Evolutionary conservation across 2,888 invertebrate species (phyloP), one percentile per base, ranked within the genome.

Genomic region (Agrotis segetum): DNA sequence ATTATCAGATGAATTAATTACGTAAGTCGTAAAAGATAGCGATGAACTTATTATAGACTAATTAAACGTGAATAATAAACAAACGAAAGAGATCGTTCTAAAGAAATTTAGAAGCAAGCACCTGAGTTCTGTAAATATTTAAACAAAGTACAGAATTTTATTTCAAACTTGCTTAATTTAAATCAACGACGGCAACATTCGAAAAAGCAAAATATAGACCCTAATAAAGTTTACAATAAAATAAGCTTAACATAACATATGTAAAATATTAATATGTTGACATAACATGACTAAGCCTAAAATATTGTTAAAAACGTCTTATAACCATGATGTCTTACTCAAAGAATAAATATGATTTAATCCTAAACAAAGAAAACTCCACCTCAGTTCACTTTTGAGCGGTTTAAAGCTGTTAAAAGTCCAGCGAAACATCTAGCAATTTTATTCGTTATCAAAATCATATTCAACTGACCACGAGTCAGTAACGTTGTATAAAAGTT

Each of bases 181-280:
- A 11, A 29, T 47, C 13, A 67, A 40, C 47, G 59, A 55, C 67
- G 56, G 52, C 87, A 89, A 90, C 90, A 91, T 90, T 90, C 85
- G 81, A 88, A 90, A 92, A 92, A 93, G 89, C 89, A 92, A 92
- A 67, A 92, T 92, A 92, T 90, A 92, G 90, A 90, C 88, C 91
- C 89, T 89, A 81, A 91, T 92, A 91, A 91, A 90, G 90, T 92
- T 91, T 90, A 91, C 88, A 90, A 89, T 94, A 93, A 91, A 87
- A 94, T 92, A 93, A 85, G 85, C 92, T 93, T 79, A 79, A 81
- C 71, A 9, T 81, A 93, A 92, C 91, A 89, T 59, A 89, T 91
- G 90, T 92, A 93, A 92, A 93, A 93, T 92, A 94, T 93, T 92
- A 91, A 92, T 92, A 93, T 92, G 89, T 90, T 90, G 91, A 91